Evolutionary conservation across 2,888 invertebrate species (phyloP).

Genomic region (Aricia artaxerxes): DNA sequence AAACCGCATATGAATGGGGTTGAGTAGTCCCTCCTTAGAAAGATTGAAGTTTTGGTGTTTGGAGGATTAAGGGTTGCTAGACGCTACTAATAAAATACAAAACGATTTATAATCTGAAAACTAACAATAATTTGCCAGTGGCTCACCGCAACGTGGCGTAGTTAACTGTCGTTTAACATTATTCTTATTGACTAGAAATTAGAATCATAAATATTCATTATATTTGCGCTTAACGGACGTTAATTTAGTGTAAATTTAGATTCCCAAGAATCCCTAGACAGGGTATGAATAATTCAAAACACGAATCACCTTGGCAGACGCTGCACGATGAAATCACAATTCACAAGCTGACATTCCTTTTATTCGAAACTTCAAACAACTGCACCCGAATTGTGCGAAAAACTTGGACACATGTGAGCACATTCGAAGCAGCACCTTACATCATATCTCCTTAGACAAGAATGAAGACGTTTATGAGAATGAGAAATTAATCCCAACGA

Average conservation of each 20-base stretch:
- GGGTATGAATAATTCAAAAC: conserved; percentile 28
- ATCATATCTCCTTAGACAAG: no score
- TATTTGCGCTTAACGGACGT: conserved; percentile 29
- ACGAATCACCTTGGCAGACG: conserved; percentile 31
- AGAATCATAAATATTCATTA: conserved; percentile 27
- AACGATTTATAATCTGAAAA: not conserved
- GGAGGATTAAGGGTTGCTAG: not conserved
- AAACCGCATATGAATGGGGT: not conserved
- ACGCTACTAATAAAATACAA: not conserved
- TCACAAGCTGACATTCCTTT: conserved; percentile 20
- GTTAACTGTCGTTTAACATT: conserved; percentile 2
- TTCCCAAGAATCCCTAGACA: conserved; percentile 30
- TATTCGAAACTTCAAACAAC: conserved; percentile 1
- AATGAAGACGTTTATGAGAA: no score
- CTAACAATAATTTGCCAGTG: not conserved
- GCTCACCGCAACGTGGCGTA: not conserved
- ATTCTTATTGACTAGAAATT: not conserved
- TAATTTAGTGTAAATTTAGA: conserved; percentile 30
- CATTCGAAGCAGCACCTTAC: not conserved
- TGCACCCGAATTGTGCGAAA: conserved; percentile 13
- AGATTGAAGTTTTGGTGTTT: not conserved
- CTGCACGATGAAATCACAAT: conserved; percentile 7
- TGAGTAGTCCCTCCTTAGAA: not conserved
- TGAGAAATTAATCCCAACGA: no score
- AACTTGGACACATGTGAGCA: not conserved